These are phyloP conservation scores for Cephus rjabovi DNA, from an alignment of 2,888 invertebrate genomes.

Conservation along the genomic window DNA sequence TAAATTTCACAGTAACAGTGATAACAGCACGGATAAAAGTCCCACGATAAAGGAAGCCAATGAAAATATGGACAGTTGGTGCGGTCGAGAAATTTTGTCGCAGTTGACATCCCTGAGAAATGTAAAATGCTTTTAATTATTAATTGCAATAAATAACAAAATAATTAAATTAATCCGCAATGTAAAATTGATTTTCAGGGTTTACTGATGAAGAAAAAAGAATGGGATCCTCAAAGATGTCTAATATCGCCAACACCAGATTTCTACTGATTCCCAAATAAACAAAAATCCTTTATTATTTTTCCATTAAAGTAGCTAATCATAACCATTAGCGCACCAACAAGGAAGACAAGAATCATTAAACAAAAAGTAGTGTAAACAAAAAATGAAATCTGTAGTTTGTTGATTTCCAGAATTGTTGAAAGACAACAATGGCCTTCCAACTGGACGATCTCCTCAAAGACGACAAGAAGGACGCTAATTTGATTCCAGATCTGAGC, in stretches of 20 bases:
- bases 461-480: slow-evolving; percentile 81
- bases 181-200: slow-evolving; percentile 54
- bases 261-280: slow-evolving; percentile 41
- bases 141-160: neutral
- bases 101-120: slow-evolving; percentile 57
- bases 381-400: slow-evolving; percentile 4
- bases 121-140: slow-evolving; percentile 32
- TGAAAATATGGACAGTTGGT: slow-evolving; percentile 48
- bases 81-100: slow-evolving; percentile 55
- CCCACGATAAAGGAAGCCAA: slow-evolving; percentile 17
- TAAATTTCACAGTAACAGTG: slow-evolving; percentile 44
- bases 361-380: too few relatives aligned
- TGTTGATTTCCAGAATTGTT: slow-evolving; percentile 27
- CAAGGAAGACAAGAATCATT: too few relatives aligned
- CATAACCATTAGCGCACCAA: too few relatives aligned
- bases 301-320: too few relatives aligned
- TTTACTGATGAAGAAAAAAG: slow-evolving; percentile 68
- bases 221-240: slow-evolving; percentile 67
- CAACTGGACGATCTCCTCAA: slow-evolving; percentile 88
- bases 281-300: too few relatives aligned
- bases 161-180: neutral
- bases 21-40: slow-evolving; percentile 23
- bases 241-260: slow-evolving; percentile 55
- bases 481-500: slow-evolving; percentile 86
- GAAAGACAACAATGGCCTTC: slow-evolving; percentile 68